Evolutionary conservation across 2,797 vertebrate genomes (phyloP), one percentile per base, ranked within the genome.

Genomic region (Anguilla marmorata): DNA sequence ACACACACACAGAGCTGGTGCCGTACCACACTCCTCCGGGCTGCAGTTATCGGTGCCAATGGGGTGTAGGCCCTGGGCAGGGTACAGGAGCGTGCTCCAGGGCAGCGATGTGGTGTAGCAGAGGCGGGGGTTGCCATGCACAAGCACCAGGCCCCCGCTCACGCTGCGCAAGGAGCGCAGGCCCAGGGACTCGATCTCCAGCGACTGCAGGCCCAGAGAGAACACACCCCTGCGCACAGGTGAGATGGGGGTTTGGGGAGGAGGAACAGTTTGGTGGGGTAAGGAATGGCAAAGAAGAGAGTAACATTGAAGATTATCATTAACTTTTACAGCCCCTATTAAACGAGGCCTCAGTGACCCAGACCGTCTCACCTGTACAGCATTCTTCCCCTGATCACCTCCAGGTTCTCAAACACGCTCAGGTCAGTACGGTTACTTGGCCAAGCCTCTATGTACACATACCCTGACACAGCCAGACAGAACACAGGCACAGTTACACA

Each of bases 371-470:
- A 99, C 98, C 98, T 98, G 92, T 98, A 97, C 69, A 99, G 96
- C 91, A 97, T 96, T 76, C 98, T 94, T 89, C 98, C 98, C 87
- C 98, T 93, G 94, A 99, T 98, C 89, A 98, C 95, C 87, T 95
- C 96, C 87, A 99, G 96, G 91, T 98, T 99, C 90, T 98, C 97
- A 95, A 99, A 99, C 85, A 97, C 96, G 0, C 94, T 93, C 89
- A 99, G 94, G 91, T 97, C 92, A 16, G 89, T 89, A 93, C 95
- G 90, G 89, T 93, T 92, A 0, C 95, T 93, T 0, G 98, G 97
- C 98, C 98, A 99, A 0, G 96, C 96, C 0, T 98, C 97, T 24
- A 99, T 97, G 93, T 98, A 98, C 89, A 99, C 93, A 93, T 97
- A 99, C 19, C 98, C 98, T 99, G 93, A 2, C 90, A 30, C 11